Conservation (phyloP, 2,113 vertebrate species). For the Columba livia region DNA sequence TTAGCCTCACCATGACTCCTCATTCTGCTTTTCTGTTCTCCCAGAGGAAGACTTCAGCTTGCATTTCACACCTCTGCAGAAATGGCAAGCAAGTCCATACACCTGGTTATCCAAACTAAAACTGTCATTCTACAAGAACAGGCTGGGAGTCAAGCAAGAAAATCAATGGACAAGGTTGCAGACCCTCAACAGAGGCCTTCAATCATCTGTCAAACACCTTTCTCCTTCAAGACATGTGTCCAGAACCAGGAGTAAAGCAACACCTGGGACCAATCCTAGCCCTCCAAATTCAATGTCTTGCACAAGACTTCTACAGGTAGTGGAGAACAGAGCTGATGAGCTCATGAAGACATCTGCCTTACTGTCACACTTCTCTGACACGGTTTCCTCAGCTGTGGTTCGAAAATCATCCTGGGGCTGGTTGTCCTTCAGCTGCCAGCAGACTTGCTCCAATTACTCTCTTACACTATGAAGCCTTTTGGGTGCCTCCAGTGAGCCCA, state of each 20-base stretch:
- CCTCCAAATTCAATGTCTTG: background rate
- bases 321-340: background rate
- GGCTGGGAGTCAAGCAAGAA: background rate
- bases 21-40: background rate
- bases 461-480: background rate
- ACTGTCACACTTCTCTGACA: background rate
- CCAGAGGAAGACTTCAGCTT: background rate
- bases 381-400: background rate
- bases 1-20: background rate
- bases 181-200: background rate
- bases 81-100: background rate
- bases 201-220: background rate
- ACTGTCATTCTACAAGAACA: background rate
- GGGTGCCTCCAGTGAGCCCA: background rate
- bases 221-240: background rate
- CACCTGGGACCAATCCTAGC: background rate
- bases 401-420: background rate
- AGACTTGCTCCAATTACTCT: slow-evolving; percentile 36
- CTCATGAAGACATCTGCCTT: background rate
- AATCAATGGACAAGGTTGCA: background rate
- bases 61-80: background rate
- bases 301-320: background rate
- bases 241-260: background rate
- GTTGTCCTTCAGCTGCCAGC: slow-evolving; percentile 2
- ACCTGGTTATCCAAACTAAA: background rate